Evolutionary conservation across 2,113 vertebrate species (phyloP).

Genomic region (Salvelinus namaycush): DNA sequence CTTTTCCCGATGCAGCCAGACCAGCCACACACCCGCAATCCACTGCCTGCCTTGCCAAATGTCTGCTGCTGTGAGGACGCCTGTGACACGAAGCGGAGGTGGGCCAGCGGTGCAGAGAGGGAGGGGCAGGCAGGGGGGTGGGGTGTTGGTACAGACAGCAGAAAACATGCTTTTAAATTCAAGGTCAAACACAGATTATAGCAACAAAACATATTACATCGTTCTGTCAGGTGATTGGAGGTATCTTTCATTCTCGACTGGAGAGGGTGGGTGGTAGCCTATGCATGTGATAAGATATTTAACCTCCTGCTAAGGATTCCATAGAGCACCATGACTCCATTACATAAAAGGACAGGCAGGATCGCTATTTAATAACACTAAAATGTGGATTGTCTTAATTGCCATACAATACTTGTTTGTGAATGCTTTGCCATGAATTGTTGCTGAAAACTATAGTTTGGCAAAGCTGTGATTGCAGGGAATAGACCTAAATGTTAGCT

Average conservation of each 20-base stretch:
- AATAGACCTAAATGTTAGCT: too few species aligned
- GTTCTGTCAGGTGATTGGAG: not conserved
- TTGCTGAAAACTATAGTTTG: too few species aligned
- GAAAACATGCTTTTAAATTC: slow-evolving; percentile 4
- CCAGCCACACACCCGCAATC: slow-evolving; percentile 40
- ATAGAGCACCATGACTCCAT: too few species aligned
- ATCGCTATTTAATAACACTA: too few species aligned
- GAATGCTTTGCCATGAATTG: too few species aligned
- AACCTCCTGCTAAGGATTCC: too few species aligned
- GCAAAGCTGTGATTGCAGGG: too few species aligned
- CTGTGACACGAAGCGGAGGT: slow-evolving; percentile 44
- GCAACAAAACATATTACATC: not conserved
- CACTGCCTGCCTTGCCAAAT: slow-evolving; percentile 37
- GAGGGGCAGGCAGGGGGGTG: not conserved
- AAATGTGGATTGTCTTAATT: too few species aligned
- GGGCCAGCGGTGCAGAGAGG: not conserved
- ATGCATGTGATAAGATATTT: too few species aligned
- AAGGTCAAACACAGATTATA: not conserved
- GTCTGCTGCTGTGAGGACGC: slow-evolving; percentile 60
- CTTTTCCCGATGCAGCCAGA: slow-evolving; percentile 19
- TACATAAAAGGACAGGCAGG: too few species aligned
- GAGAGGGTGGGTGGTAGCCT: not conserved
- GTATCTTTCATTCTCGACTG: not conserved
- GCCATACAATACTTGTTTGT: too few species aligned
- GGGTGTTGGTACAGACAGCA: slow-evolving; percentile 48